Conservation (phyloP, 2,888 invertebrate species). For the Tromatobia lineatoria region DNA sequence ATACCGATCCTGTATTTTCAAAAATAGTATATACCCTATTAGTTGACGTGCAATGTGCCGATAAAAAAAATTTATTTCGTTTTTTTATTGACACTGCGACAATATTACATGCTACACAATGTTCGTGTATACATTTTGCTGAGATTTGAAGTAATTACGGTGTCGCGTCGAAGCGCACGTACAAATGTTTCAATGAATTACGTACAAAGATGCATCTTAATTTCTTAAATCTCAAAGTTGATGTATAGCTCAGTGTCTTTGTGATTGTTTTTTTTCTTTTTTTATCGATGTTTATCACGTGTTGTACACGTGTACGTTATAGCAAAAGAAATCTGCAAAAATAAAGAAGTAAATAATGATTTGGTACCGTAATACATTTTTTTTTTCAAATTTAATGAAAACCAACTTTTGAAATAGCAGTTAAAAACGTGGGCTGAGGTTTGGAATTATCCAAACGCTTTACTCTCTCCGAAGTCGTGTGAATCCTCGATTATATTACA, state of each 20-base stretch:
- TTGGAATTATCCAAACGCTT: too few relatives aligned
- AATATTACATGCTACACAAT: constrained; percentile 10
- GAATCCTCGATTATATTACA: too few relatives aligned
- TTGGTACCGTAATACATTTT: constrained; percentile 17
- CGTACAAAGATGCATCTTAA: neutral
- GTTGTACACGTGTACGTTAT: constrained; percentile 43
- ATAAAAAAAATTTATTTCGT: constrained; percentile 4
- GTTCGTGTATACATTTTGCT: constrained; percentile 7
- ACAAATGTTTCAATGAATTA: constrained; percentile 17
- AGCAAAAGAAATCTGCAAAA: constrained; percentile 40
- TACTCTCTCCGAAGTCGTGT: too few relatives aligned
- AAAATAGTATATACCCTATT: neutral
- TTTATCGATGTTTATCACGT: constrained; percentile 19
- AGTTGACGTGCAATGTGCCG: neutral
- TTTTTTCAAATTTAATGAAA: too few relatives aligned
- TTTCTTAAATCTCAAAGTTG: constrained; percentile 21
- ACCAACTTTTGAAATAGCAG: too few relatives aligned
- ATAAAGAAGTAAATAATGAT: constrained; percentile 37
- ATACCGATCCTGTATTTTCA: constrained; percentile 55
- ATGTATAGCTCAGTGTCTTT: constrained; percentile 12
- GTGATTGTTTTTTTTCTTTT: constrained; percentile 5
- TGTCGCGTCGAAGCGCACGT: constrained; percentile 3
- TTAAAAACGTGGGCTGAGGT: too few relatives aligned
- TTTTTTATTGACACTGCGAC: constrained; percentile 1
- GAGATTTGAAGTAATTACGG: neutral